phyloP scores from a whole-genome alignment of 1,140 invertebrate genomes.

The Sinonovacula constricta region DNA sequence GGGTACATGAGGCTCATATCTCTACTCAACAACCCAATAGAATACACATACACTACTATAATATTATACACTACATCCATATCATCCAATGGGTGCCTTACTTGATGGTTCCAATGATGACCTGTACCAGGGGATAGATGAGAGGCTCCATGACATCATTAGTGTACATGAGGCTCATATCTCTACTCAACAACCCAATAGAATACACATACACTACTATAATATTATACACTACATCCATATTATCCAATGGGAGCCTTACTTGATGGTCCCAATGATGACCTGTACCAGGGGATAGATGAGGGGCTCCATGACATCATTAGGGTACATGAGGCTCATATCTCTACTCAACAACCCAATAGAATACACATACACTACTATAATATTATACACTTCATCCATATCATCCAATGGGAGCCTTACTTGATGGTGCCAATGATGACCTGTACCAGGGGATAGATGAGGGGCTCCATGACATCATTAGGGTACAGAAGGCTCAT shows the following conservation, averaged over 20 bases:
- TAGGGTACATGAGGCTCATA: constrained; percentile 66
- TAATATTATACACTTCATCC: constrained; percentile 99
- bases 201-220: constrained; percentile 96
- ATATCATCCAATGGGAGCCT: constrained; percentile 92
- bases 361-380: constrained; percentile 95
- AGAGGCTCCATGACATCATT: constrained; percentile 86
- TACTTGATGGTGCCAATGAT: constrained; percentile 80
- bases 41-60: constrained; percentile 95
- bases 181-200: constrained; percentile 89
- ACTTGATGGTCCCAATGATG: constrained; percentile 80
- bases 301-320: constrained; percentile 86
- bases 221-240: constrained; percentile 99
- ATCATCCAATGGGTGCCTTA: too few species aligned
- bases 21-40: constrained; percentile 91
- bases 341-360: constrained; percentile 89
- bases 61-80: too few species aligned
- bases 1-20: constrained; percentile 66
- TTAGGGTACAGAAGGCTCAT: constrained; percentile 67
- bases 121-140: constrained; percentile 95
- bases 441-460: constrained; percentile 96
- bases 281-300: constrained; percentile 96
- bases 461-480: constrained; percentile 86
- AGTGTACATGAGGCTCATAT: constrained; percentile 66
- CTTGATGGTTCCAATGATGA: constrained; percentile 82
- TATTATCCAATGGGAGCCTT: constrained; percentile 91